A percentile compares a stretch with the other conserved stretches of the same genome.
Evolutionary conservation across 1,140 invertebrate genomes (phyloP).

Genomic region (Drosophila truncata): DNA sequence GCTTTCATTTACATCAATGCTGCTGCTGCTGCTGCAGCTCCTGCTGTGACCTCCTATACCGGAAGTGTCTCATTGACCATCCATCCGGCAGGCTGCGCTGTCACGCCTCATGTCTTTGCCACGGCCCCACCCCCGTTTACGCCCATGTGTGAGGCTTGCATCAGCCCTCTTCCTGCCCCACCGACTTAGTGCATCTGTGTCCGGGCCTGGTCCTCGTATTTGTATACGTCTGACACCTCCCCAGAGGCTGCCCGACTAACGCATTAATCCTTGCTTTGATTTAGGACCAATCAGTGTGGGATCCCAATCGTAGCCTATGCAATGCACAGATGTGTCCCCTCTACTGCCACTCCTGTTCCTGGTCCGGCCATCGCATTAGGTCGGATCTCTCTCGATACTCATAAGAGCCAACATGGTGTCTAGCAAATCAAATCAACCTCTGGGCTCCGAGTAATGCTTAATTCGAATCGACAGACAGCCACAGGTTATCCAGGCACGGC

Average conservation of each 20-base stretch:
- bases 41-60: constrained; percentile 88
- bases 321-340: constrained; percentile 10
- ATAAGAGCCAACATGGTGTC: constrained; percentile 38
- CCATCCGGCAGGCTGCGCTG: constrained; percentile 89
- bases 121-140: constrained; percentile 89
- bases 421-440: constrained; percentile 41
- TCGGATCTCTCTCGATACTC: constrained; percentile 23
- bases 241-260: constrained; percentile 35
- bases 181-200: constrained; percentile 17
- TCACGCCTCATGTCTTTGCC: constrained; percentile 90
- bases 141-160: constrained; percentile 87
- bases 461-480: constrained; percentile 22
- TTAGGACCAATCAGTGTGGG: constrained; percentile 74
- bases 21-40: constrained; percentile 87
- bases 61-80: constrained; percentile 89
- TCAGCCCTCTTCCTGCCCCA: constrained; percentile 59
- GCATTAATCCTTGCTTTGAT: constrained; percentile 83
- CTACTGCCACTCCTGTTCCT: background rate
- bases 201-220: constrained; percentile 10
- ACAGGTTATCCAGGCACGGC: constrained; percentile 26
- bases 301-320: constrained; percentile 28
- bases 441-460: constrained; percentile 20
- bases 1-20: constrained; percentile 90
- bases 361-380: background rate
- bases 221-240: constrained; percentile 27